Evolutionary conservation across 2,888 invertebrate species (phyloP).

Genomic region (Leptogaster cylindrica): DNA sequence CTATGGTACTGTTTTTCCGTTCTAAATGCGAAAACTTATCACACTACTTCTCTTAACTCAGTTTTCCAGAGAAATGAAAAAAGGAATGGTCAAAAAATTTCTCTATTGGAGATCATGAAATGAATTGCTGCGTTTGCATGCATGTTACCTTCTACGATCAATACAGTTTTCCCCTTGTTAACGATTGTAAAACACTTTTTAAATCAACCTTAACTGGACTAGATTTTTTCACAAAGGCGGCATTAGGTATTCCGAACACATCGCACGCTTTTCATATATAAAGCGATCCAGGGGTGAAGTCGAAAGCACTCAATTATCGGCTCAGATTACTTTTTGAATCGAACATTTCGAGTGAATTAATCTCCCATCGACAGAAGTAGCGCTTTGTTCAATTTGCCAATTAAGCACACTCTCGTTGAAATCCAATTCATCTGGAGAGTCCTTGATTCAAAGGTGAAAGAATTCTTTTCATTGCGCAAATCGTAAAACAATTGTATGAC

Average conservation of each 20-base stretch:
- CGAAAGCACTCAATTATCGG: conserved; percentile 22
- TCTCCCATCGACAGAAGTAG: conserved; percentile 27
- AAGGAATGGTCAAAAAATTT: too few relatives aligned
- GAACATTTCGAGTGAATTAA: conserved; percentile 29
- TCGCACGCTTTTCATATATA: not conserved
- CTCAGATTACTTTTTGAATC: conserved; percentile 22
- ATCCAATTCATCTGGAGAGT: conserved; percentile 15
- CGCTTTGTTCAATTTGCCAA: conserved; percentile 34
- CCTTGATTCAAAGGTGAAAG: conserved; percentile 20
- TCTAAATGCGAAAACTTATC: too few relatives aligned
- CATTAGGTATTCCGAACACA: conserved; percentile 10
- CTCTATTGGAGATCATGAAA: too few relatives aligned
- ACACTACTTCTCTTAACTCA: too few relatives aligned
- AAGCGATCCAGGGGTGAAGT: not conserved
- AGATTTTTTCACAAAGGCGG: not conserved
- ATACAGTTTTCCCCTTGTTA: not conserved
- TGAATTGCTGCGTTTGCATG: too few relatives aligned
- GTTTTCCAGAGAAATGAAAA: too few relatives aligned
- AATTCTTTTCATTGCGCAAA: conserved; percentile 12
- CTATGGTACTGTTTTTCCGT: too few relatives aligned
- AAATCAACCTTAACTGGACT: not conserved
- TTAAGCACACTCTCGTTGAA: conserved; percentile 15
- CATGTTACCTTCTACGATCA: too few relatives aligned
- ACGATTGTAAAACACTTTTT: not conserved
- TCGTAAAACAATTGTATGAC: conserved; percentile 13